Conservation (phyloP, 2,888 invertebrate species). For the Macrophya annulata region DNA sequence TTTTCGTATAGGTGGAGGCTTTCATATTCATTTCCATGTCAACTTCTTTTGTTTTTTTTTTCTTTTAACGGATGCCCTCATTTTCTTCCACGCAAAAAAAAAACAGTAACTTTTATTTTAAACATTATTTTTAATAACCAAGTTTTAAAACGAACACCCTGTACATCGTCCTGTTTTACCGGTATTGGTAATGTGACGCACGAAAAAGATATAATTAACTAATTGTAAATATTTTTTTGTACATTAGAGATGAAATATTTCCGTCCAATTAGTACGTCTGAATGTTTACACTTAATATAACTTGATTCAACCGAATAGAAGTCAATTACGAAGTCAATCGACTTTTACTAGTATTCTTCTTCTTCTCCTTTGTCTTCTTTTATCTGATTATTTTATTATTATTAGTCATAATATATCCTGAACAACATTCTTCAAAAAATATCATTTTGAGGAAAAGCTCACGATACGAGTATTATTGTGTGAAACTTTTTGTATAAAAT, state of each 20-base stretch:
- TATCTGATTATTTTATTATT: background rate
- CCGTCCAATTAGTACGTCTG: background rate
- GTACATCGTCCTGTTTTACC: background rate
- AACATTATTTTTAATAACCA: too few relatives aligned
- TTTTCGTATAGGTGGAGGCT: too few relatives aligned
- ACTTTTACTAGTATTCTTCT: background rate
- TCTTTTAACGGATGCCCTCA: too few relatives aligned
- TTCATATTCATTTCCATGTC: too few relatives aligned
- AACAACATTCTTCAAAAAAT: background rate
- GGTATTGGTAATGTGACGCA: background rate
- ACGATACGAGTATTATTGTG: background rate
- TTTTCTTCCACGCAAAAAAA: too few relatives aligned
- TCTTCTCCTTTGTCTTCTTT: too few relatives aligned
- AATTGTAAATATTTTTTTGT: background rate
- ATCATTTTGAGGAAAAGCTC: background rate
- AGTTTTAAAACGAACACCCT: too few relatives aligned
- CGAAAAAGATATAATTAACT: background rate
- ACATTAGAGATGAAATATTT: background rate
- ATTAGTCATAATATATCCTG: too few relatives aligned
- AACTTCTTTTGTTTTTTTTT: too few relatives aligned
- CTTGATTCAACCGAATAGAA: too few relatives aligned
- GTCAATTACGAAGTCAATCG: background rate
- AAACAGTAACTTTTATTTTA: too few relatives aligned
- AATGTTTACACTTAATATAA: background rate
- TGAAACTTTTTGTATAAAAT: background rate